phyloP scores from a whole-genome alignment of 2,113 vertebrate genomes.

The Platycercus adscitus region DNA sequence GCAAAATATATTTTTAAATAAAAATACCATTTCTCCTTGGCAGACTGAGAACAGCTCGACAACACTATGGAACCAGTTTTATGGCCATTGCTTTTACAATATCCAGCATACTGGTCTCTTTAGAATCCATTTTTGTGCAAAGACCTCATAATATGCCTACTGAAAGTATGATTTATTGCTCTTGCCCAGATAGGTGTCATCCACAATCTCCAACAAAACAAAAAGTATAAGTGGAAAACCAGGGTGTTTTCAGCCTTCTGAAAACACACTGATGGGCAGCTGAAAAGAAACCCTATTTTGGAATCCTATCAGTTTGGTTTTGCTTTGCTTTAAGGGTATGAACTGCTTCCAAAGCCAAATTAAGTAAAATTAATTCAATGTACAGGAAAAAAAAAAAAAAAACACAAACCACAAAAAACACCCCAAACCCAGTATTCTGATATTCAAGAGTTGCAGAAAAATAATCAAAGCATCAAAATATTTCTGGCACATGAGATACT shows the following conservation, averaged over 20 bases:
- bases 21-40: slow-evolving; percentile 26
- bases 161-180: neutral
- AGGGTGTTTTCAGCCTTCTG: neutral
- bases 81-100: neutral
- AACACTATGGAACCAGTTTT: neutral
- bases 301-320: neutral
- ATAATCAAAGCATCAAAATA: neutral
- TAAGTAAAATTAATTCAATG: neutral
- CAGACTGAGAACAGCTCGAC: slow-evolving; percentile 1
- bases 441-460: neutral
- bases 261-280: neutral
- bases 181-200: neutral
- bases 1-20: slow-evolving; percentile 56
- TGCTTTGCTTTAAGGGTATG: neutral
- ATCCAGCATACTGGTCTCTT: neutral
- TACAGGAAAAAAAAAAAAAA: neutral
- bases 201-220: neutral
- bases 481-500: neutral
- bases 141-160: neutral
- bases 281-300: neutral
- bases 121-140: neutral
- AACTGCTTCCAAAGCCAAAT: neutral
- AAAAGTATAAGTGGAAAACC: neutral
- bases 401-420: too few relatives aligned
- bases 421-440: fast-evolving